A percentile compares a stretch with the other conserved stretches of the same genome.
Conservation (phyloP, 1,140 invertebrate species). For the Capitella teleta region DNA sequence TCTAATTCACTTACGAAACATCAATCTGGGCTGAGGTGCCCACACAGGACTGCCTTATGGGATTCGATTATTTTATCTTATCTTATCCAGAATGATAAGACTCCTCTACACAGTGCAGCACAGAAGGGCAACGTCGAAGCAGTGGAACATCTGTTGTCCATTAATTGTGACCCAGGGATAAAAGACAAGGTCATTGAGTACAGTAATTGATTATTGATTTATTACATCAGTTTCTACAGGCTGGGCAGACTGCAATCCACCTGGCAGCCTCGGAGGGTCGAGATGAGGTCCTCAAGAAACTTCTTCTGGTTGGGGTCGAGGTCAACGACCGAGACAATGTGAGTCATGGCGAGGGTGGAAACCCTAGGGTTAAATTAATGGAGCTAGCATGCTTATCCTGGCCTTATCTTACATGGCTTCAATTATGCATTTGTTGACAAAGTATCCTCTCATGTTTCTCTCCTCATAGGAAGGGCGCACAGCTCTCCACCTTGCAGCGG, state of each 20-base stretch:
- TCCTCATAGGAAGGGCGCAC: conserved; percentile 58
- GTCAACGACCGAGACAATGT: conserved; percentile 60
- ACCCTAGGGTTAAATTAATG: too few species aligned
- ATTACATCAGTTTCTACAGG: too few species aligned
- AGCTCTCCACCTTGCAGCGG: conserved; percentile 86
- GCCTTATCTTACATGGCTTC: too few species aligned
- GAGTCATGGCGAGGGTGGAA: too few species aligned
- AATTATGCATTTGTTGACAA: too few species aligned
- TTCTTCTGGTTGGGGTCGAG: conserved; percentile 93
- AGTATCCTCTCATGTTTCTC: too few species aligned
- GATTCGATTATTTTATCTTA: too few species aligned
- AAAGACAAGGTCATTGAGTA: conserved; percentile 38
- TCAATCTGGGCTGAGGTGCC: too few species aligned
- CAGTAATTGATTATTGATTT: too few species aligned
- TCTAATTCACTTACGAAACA: too few species aligned
- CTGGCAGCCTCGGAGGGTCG: conserved; percentile 89
- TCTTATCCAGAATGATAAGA: conserved; percentile 31
- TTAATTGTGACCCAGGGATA: conserved; percentile 32
- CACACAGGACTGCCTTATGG: too few species aligned
- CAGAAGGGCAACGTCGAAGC: conserved; percentile 37
- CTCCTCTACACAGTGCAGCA: conserved; percentile 38
- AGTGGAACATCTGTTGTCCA: conserved; percentile 35
- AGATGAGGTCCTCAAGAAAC: conserved; percentile 74
- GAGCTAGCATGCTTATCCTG: too few species aligned
- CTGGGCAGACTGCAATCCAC: conserved; percentile 83